phyloP scores from a whole-genome alignment of 2,113 vertebrate species.

The Murina feae region DNA sequence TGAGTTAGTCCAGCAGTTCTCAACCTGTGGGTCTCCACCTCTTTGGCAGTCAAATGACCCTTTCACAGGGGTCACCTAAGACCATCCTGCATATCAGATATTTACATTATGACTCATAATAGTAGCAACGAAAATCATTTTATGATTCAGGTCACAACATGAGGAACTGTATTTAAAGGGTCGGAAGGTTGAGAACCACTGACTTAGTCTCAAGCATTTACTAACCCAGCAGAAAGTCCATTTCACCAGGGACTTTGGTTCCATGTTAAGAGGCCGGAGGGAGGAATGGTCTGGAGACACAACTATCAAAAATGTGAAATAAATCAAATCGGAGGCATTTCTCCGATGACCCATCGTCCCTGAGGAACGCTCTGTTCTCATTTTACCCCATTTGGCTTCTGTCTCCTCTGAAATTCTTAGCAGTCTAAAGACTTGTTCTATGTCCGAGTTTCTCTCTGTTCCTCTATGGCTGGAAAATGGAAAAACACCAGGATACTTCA shows the following conservation, averaged over 20 bases:
- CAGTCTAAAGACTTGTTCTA: neutral
- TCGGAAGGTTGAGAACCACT: too few species aligned
- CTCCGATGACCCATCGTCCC: neutral
- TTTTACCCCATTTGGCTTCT: neutral
- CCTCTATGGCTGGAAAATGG: slow-evolving; percentile 47
- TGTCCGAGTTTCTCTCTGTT: slow-evolving; percentile 11
- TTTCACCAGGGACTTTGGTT: slow-evolving; percentile 32
- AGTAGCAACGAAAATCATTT: too few species aligned
- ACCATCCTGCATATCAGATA: too few species aligned
- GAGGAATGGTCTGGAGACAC: neutral
- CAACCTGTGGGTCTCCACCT: too few species aligned
- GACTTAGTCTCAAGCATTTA: neutral
- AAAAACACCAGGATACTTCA: slow-evolving; percentile 64
- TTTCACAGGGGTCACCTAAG: too few species aligned
- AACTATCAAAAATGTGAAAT: neutral
- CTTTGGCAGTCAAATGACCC: too few species aligned
- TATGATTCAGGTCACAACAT: too few species aligned
- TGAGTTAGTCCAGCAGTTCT: neutral
- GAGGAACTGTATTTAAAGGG: too few species aligned
- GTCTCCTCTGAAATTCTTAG: neutral
- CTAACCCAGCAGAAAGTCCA: neutral
- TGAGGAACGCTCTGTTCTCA: neutral
- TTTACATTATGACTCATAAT: too few species aligned
- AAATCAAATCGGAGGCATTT: slow-evolving; percentile 17
- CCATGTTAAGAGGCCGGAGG: neutral